phyloP scores from a whole-genome alignment of 2,113 vertebrate species.

The Steatornis caripensis region DNA sequence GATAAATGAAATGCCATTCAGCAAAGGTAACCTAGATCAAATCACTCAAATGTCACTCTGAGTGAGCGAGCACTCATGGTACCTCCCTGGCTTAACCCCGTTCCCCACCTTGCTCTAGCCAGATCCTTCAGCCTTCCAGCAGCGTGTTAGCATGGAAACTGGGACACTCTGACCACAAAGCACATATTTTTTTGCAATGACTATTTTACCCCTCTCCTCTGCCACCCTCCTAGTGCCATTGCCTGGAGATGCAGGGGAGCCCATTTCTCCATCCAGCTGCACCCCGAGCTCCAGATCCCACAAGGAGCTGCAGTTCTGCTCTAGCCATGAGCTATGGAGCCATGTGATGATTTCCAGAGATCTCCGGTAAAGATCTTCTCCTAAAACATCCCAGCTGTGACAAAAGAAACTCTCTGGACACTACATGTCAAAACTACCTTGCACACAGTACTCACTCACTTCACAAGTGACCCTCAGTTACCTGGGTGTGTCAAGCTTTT shows the following conservation, averaged over 20 bases:
- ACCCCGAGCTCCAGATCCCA: background rate
- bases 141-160: background rate
- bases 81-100: background rate
- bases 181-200: background rate
- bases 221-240: background rate
- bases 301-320: background rate
- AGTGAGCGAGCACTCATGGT: background rate
- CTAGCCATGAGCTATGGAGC: background rate
- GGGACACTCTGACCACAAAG: fast-evolving
- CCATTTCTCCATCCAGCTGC: background rate
- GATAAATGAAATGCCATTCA: background rate
- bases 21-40: background rate
- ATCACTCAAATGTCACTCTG: background rate
- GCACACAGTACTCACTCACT: background rate
- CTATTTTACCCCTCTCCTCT: background rate
- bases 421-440: background rate
- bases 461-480: background rate
- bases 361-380: background rate
- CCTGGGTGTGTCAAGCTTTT: background rate
- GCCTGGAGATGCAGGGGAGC: background rate
- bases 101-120: background rate
- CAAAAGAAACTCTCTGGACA: background rate
- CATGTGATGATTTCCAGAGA: background rate
- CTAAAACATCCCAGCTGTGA: background rate
- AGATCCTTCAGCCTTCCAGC: background rate